phyloP scores from a whole-genome alignment of 2,797 vertebrate genomes.

The Hydrolagus colliei region DNA sequence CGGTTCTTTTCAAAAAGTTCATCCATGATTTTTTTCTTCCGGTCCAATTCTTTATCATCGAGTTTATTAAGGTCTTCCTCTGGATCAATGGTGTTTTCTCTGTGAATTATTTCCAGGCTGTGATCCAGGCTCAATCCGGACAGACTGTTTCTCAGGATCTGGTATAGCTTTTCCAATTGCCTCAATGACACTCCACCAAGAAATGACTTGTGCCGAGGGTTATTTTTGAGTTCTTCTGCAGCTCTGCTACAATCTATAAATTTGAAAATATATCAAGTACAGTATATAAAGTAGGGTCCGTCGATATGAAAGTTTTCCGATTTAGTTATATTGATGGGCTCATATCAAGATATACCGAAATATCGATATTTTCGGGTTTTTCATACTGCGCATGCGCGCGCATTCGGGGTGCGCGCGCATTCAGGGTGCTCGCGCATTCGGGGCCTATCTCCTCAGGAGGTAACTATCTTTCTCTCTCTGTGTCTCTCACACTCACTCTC shows the following conservation, averaged over 20 bases:
- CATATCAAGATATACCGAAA: too few relatives aligned
- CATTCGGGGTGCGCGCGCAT: too few relatives aligned
- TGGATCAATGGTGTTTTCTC: conserved; percentile 60
- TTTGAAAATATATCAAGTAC: conserved; percentile 18
- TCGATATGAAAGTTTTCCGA: too few relatives aligned
- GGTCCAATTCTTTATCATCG: conserved; percentile 70
- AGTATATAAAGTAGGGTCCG: too few relatives aligned
- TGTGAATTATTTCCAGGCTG: conserved; percentile 61
- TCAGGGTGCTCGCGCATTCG: too few relatives aligned
- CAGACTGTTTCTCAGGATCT: conserved; percentile 68
- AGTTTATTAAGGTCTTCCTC: conserved; percentile 85
- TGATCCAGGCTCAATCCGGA: conserved; percentile 61
- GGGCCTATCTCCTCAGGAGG: too few relatives aligned
- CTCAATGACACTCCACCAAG: conserved; percentile 65
- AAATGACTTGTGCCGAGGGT: conserved; percentile 72
- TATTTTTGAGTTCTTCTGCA: conserved; percentile 80
- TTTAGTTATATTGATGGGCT: too few relatives aligned
- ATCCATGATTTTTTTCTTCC: conserved; percentile 84
- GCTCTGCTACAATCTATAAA: conserved; percentile 69
- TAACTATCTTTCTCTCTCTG: too few relatives aligned
- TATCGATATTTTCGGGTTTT: too few relatives aligned
- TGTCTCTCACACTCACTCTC: too few relatives aligned
- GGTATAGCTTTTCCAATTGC: conserved; percentile 75
- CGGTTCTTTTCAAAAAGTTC: conserved; percentile 80
- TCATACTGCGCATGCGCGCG: too few relatives aligned